phyloP scores from a whole-genome alignment of 2,888 invertebrate species.

The Poecilus cupreus region DNA sequence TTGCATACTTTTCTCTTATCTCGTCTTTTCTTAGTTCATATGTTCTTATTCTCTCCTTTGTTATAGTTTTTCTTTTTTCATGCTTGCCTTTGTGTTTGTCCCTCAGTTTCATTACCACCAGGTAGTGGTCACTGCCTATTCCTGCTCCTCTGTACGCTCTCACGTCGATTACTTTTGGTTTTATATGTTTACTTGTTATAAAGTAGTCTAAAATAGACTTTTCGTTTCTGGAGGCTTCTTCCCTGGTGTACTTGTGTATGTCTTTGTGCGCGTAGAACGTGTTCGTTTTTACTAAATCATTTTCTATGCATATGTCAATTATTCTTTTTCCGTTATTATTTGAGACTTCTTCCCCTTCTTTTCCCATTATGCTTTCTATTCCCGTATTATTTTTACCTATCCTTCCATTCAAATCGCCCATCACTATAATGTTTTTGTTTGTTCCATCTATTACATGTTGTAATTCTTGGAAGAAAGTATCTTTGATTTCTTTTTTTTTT shows the following conservation, averaged over 20 bases:
- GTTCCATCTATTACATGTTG: no score
- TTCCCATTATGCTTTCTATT: no score
- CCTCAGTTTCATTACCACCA: neutral
- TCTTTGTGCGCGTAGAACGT: slow-evolving; percentile 50
- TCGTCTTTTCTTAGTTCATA: no score
- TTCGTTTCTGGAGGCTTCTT: slow-evolving; percentile 45
- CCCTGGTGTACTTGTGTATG: slow-evolving; percentile 46
- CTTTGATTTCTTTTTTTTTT: no score
- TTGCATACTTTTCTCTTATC: no score
- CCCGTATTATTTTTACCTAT: no score
- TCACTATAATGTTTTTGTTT: no score
- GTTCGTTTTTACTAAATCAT: slow-evolving; percentile 47
- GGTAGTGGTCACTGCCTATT: slow-evolving; percentile 22
- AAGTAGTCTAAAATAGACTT: slow-evolving; percentile 54
- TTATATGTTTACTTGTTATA: slow-evolving; percentile 29
- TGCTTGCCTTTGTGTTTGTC: no score
- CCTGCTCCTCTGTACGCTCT: slow-evolving; percentile 48
- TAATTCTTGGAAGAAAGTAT: no score
- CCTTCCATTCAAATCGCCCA: no score
- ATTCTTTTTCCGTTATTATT: slow-evolving; percentile 7
- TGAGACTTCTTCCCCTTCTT: neutral
- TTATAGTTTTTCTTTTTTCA: no score
- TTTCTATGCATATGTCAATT: slow-evolving; percentile 50
- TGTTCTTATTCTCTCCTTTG: no score
- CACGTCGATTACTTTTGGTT: slow-evolving; percentile 43